Base-by-base conservation (phyloP, 2,888 invertebrate species). In the Dyspetes luteomarginatus region DNA sequence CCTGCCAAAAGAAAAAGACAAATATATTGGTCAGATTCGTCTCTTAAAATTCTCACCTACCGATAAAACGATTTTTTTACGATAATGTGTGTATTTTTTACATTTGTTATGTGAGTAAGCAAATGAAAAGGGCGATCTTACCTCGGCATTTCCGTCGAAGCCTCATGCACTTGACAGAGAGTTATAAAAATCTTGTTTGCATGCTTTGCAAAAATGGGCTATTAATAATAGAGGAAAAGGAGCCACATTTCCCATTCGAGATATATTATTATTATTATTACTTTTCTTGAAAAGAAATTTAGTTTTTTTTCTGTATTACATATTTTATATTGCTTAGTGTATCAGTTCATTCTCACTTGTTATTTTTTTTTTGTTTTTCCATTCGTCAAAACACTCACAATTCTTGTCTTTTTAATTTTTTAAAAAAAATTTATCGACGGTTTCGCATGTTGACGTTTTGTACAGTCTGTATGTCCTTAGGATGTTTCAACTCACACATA, bases 1-100 rank as follows among this genome's bases (percentile, higher is more conserved):
- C 87, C 92, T 92, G 86, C 77, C 15, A 73, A 85, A 64, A 65
- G 71, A 80, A 79, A 75, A 62, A 60, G 45, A 30, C 36, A 30
- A 24, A 22, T 7, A 28, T 60, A 19, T 4, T 45, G 1, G 15
- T 0, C n/a, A 30, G n/a, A 41, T 2, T 36, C 15, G 43, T 68
- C 9, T n/a, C 24, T 26, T n/a, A 15, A 17, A 12, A n/a, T 48
- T 45, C 7, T 22, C 24, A 36, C 26, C 24, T 45, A 56, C 15
- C 30, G 24, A n/a, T 30, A 45, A 28, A 12, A 36, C 12, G 9
- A 24, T 58, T 17, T 4, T 9, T 24, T n/a, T 55, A 64, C 24
- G 30, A 56, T 4, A 52, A 7, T 3, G 26, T 64, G 19, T 15
- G 36, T 12, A 30, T 58, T 48, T 48, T n/a, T 28, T 45, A 17